Conservation (phyloP, 2,113 vertebrate genomes). For the Cryptotis parvus region DNA sequence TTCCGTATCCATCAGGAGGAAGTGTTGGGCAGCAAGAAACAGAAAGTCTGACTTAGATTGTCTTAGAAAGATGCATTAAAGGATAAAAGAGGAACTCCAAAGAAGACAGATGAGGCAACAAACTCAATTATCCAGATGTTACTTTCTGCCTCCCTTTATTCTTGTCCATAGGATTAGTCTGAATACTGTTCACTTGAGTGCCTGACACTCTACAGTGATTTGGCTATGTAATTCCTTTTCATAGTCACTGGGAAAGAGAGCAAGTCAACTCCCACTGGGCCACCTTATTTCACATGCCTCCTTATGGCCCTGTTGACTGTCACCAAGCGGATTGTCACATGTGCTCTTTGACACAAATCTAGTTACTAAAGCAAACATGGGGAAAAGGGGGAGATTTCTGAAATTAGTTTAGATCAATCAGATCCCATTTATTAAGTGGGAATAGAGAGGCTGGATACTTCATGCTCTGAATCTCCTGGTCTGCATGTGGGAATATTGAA, state of each 20-base stretch:
- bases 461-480: background rate
- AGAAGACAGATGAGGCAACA: background rate
- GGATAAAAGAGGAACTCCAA: background rate
- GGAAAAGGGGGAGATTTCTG: background rate
- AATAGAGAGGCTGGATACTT: background rate
- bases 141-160: background rate
- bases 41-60: constrained; percentile 25
- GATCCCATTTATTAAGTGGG: background rate
- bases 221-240: background rate
- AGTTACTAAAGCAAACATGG: background rate
- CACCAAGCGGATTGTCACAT: background rate
- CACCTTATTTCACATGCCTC: background rate
- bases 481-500: background rate
- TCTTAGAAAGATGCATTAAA: background rate
- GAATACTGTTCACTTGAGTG: background rate
- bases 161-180: background rate
- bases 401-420: background rate
- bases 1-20: constrained; percentile 11
- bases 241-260: background rate
- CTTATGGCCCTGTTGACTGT: background rate
- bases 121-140: background rate
- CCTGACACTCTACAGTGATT: background rate
- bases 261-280: no score
- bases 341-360: background rate
- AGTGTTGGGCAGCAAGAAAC: background rate